Evolutionary conservation across 1,140 invertebrate species (phyloP).

Genomic region (Habropoda laboriosa): DNA sequence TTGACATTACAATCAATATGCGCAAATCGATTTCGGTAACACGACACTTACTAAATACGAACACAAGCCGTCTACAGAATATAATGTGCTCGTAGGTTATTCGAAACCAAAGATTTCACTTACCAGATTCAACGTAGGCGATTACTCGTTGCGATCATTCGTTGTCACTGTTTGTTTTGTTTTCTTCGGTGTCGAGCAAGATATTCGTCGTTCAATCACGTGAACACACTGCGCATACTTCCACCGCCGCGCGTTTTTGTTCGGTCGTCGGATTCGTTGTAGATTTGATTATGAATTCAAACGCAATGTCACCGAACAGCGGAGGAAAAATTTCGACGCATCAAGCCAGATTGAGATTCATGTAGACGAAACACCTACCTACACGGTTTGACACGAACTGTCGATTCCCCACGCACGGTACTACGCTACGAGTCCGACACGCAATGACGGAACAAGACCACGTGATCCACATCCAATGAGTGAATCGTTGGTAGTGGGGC

Average conservation of each 20-base stretch:
- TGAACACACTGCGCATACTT: neutral
- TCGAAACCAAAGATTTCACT: neutral
- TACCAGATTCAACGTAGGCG: slow-evolving; percentile 10
- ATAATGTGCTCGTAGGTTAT: too few species aligned
- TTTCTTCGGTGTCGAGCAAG: neutral
- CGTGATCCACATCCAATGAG: slow-evolving; percentile 17
- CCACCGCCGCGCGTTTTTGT: neutral
- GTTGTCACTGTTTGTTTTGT: slow-evolving; percentile 15
- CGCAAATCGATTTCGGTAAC: neutral
- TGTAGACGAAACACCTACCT: neutral
- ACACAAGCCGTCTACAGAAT: neutral
- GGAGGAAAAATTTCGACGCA: neutral
- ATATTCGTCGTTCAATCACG: neutral
- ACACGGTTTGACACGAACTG: slow-evolving; percentile 1
- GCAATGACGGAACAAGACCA: neutral
- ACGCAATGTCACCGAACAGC: too few species aligned
- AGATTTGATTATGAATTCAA: neutral
- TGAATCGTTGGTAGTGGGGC: too few species aligned
- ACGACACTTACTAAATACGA: too few species aligned
- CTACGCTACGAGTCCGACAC: neutral
- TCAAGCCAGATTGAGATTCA: slow-evolving; percentile 2
- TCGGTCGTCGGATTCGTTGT: neutral
- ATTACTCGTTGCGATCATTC: slow-evolving; percentile 2
- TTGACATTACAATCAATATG: neutral
- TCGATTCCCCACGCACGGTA: neutral